Base-by-base conservation (phyloP, 2,797 vertebrate genomes). In the Pangasius krempfi region DNA sequence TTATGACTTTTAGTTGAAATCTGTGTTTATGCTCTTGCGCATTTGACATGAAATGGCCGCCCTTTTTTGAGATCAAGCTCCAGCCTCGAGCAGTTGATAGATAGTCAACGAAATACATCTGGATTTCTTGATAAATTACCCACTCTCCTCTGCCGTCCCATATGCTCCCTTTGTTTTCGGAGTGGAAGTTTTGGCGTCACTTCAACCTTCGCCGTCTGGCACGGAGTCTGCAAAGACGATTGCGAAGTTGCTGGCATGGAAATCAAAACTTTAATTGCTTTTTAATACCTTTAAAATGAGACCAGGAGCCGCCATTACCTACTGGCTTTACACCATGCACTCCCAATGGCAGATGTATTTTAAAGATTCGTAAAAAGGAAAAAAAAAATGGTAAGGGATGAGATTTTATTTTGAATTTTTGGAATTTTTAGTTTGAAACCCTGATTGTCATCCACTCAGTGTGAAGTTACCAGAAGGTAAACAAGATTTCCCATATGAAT, bases 151-250 rank as follows among this genome's bases (percentile, higher is more conserved):
- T 60, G 79, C 88, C 60, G 47, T 90, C 87, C 91, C 89, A 90
- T 92, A 91, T 92, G 90, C 85, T 91, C 87, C 72, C 83, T 90
- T 88, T 89, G 90, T 92, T 92, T 90, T 79, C 18, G 14, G 58
- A 75, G 82, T 75, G 33, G 27, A 88, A 70, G 56, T 86, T 37
- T 86, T 89, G 89, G 88, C 88, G 50, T 87, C 37, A 72, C 79
- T 90, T 89, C 87, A 90, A 68, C 89, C 85, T 44, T 90, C 58
- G 25, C 81, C 70, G 70, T 89, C 84, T 87, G 85, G 68, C 37
- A 7, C 30, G 6, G 22, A 75, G 84, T 84, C 86, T 22, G 37
- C 73, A 58, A 80, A 80, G 87, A 87, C 37, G 72, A 75, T 66
- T 52, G 76, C 66, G n/a, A 85, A 47, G 25, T 86, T 8, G 85